phyloP scores from a whole-genome alignment of 1,140 invertebrate genomes.

The Drosophila nannoptera region DNA sequence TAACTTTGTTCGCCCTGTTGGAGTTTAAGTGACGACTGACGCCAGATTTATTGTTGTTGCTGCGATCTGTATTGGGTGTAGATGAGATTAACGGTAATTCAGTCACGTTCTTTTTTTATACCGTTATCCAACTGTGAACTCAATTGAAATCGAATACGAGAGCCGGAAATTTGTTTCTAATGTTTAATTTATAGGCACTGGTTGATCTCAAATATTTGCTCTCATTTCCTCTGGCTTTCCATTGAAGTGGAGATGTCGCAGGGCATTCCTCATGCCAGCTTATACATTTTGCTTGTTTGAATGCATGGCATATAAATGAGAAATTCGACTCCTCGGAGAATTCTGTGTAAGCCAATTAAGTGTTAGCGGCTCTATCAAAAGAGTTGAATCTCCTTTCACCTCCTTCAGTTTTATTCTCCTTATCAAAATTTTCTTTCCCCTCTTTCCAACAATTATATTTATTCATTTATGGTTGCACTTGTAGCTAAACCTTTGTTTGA shows the following conservation, averaged over 20 bases:
- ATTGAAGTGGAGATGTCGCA: conserved; percentile 7
- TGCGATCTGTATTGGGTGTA: conserved; percentile 1
- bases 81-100: conserved; percentile 27
- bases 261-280: neutral
- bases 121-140: conserved; percentile 10
- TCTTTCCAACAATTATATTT: neutral
- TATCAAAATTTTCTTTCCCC: neutral
- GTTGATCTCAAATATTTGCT: neutral
- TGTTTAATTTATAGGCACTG: conserved; percentile 11
- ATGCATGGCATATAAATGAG: too few species aligned
- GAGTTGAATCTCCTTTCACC: too few species aligned
- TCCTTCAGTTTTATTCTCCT: too few species aligned
- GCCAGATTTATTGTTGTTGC: conserved; percentile 50
- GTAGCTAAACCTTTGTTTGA: neutral
- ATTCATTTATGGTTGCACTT: neutral
- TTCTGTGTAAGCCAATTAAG: too few species aligned
- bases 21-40: conserved; percentile 29
- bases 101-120: conserved; percentile 42
- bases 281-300: neutral
- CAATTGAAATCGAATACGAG: conserved; percentile 23
- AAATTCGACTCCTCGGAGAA: too few species aligned
- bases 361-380: too few species aligned
- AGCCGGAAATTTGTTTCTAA: conserved; percentile 22
- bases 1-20: neutral
- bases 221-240: neutral